These are phyloP conservation scores for Poeciliopsis turneri DNA, from an alignment of 2,797 vertebrate species.

Conservation along the genomic window DNA sequence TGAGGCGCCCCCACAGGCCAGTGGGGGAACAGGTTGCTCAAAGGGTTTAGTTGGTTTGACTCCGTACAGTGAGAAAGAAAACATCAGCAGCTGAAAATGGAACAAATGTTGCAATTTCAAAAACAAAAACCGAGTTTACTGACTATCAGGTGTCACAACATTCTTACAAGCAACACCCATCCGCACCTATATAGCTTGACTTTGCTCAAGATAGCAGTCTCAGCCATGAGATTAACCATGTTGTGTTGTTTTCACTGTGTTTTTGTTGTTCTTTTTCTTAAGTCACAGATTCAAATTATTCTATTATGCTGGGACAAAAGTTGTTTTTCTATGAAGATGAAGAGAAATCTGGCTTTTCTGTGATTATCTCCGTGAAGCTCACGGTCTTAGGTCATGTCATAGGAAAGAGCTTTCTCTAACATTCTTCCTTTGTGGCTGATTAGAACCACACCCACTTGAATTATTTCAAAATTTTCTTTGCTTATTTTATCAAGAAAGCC, in stretches of 20 bases:
- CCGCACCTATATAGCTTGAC: not conserved
- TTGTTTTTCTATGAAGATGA: not conserved
- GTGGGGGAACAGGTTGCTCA: not conserved
- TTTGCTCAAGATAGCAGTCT: not conserved
- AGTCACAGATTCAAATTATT: not conserved
- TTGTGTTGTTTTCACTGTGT: not conserved
- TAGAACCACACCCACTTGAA: not conserved
- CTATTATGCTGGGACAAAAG: not conserved
- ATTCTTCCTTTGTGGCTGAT: not conserved
- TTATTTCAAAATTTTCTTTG: not conserved
- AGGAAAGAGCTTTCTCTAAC: not conserved
- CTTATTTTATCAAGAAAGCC: not conserved
- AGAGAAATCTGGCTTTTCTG: not conserved
- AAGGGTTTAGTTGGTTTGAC: not conserved
- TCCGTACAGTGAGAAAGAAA: not conserved
- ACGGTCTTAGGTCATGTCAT: not conserved
- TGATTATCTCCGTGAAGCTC: not conserved
- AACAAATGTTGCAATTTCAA: not conserved
- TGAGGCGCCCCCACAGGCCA: not conserved
- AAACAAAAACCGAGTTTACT: too few species aligned
- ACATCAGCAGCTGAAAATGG: not conserved
- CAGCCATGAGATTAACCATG: not conserved
- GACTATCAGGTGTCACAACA: not conserved
- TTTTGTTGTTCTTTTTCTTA: not conserved
- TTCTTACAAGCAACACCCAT: not conserved